Base-by-base conservation (phyloP, 2,888 invertebrate genomes). In the Calameuta filiformis region DNA sequence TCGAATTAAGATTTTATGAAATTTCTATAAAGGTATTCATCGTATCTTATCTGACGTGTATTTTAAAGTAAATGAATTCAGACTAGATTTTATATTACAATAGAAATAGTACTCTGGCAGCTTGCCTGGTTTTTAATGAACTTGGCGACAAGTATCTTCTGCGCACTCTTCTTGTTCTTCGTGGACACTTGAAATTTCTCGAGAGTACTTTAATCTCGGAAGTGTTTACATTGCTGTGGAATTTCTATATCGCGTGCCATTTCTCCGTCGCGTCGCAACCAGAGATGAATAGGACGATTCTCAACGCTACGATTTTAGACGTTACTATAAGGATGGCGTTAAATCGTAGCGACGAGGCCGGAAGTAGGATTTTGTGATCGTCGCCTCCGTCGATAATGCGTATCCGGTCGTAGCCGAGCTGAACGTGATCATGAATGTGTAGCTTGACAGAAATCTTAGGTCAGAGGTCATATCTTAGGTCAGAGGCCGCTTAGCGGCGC, bases 61-160 rank as follows among this genome's bases (percentile, higher is more conserved):
- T 40, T 15, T 4, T 12, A 15, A 23, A 56, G 6, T 9, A 9
- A 56, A 23, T 56, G 23, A 56, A 56, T 56, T 9, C 40, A 9
- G 40, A 56, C 40, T 23, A 56, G 40, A 23, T 56, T 15, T 56
- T 56, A 23, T 23, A 23, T 23, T 56, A 56, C 40, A 23, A 56
- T 56, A 23, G 40, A 71, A 71, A 23, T 6, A 11, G 11, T 15
- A 33, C 15, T 12, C 30, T 71, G 71, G 31, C 12, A 31, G 31
- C 71, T 31, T 31, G 71, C 71, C 71, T 33, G 71, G 12, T 34
- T 71, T 15, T 71, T 71, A 71, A 71, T 71, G 71, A 31, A 33
- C 31, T 71, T 71, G 31, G 30, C 71, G 71, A 71, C 71, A 12
- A 71, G 34, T 71, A 71, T 71, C 31, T 34, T 71, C 71, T 71